phyloP scores from a whole-genome alignment of 2,888 invertebrate species.

The Ommatoiulus sabulosus region DNA sequence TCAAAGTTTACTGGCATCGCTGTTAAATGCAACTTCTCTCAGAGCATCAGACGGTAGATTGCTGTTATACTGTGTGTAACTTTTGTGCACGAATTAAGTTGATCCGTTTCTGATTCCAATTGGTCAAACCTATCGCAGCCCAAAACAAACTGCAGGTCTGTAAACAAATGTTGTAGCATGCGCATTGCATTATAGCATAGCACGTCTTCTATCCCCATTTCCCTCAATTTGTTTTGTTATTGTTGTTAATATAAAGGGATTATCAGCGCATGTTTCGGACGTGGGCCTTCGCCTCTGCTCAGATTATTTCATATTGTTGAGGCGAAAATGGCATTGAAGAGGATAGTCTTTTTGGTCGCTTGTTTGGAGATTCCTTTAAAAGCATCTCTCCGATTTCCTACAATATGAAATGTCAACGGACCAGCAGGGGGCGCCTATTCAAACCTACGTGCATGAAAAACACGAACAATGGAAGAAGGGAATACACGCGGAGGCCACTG shows the following conservation, averaged over 20 bases:
- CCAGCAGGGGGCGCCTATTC: constrained; percentile 25
- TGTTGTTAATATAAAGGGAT: constrained; percentile 8
- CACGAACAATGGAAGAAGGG: not conserved
- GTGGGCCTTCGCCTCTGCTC: not conserved
- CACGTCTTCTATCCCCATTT: not conserved
- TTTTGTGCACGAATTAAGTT: too few species aligned
- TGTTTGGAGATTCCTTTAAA: constrained; percentile 31
- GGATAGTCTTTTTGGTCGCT: not conserved
- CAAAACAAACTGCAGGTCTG: too few species aligned
- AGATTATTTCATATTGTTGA: not conserved
- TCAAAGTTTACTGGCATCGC: too few species aligned
- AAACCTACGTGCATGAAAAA: constrained; percentile 20
- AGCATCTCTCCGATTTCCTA: not conserved
- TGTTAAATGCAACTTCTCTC: too few species aligned
- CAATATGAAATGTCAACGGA: constrained; percentile 52
- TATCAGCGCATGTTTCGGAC: not conserved
- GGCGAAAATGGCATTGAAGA: not conserved
- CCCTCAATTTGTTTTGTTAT: constrained; percentile 13
- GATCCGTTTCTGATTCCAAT: too few species aligned
- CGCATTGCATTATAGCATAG: not conserved
- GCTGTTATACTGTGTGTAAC: too few species aligned
- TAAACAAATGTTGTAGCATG: too few species aligned
- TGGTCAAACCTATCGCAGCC: too few species aligned
- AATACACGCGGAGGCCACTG: constrained; percentile 15
- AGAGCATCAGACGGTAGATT: too few species aligned